Evolutionary conservation across 2,888 invertebrate species (phyloP).

Genomic region (Exocentrus adspersus): DNA sequence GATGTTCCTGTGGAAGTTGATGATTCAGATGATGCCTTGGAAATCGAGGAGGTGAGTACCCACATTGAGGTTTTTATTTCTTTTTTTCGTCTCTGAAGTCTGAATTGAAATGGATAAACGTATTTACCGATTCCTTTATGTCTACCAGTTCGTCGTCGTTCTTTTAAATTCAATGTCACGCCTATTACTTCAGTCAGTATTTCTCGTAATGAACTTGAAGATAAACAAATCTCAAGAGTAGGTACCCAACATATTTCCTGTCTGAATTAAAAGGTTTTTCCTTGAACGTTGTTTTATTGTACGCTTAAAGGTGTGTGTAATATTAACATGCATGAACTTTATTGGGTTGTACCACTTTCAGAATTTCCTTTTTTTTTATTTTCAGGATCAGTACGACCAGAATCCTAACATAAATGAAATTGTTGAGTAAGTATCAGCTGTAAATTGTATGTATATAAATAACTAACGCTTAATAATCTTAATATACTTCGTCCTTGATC

Average conservation of each 20-base stretch:
- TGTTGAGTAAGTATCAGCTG: conserved; percentile 76
- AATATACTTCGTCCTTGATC: too few species aligned
- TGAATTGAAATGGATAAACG: neutral
- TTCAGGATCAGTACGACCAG: conserved; percentile 82
- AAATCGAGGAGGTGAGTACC: conserved; percentile 86
- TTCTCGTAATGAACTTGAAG: conserved; percentile 19
- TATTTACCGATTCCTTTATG: neutral
- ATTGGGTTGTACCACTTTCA: conserved; percentile 49
- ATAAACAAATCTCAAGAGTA: conserved; percentile 17
- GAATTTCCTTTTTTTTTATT: too few species aligned
- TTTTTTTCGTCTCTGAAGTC: neutral
- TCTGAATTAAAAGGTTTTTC: neutral
- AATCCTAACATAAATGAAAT: conserved; percentile 80
- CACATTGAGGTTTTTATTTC: conserved; percentile 7
- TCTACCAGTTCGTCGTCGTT: neutral
- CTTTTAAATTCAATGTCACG: conserved; percentile 39
- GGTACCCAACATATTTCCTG: conserved; percentile 13
- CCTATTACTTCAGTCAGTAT: conserved; percentile 33
- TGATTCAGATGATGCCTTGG: conserved; percentile 85
- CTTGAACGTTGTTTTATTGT: neutral
- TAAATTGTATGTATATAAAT: too few species aligned
- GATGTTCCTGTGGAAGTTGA: conserved; percentile 73
- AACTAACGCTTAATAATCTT: too few species aligned
- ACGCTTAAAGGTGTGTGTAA: neutral
- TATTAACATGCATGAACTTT: conserved; percentile 9